Evolutionary conservation across 1,140 invertebrate species (phyloP).

Genomic region (Subanguina moxae): DNA sequence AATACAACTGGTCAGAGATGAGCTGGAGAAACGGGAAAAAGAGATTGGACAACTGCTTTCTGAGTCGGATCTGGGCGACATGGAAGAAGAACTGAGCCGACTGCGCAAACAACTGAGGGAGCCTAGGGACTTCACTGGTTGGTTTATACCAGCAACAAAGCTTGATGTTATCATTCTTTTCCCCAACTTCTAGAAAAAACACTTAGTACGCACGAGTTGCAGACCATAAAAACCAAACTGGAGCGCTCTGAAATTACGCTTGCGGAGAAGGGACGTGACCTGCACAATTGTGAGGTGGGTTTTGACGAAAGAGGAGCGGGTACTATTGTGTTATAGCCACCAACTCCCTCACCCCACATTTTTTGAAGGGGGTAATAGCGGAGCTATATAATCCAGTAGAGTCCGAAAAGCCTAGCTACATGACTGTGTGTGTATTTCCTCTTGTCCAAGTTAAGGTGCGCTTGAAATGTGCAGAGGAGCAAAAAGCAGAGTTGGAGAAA

Average conservation of each 20-base stretch:
- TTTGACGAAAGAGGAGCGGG: no score
- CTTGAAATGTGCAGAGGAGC: constrained; percentile 25
- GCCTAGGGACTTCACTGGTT: constrained; percentile 19
- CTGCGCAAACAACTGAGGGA: constrained; percentile 18
- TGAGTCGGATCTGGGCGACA: constrained; percentile 22
- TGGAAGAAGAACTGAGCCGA: constrained; percentile 28
- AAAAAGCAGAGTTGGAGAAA: constrained; percentile 40
- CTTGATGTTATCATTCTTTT: no score
- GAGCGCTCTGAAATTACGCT: constrained; percentile 40
- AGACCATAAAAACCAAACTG: constrained; percentile 47
- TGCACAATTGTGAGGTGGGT: constrained; percentile 17
- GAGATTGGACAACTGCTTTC: constrained; percentile 26
- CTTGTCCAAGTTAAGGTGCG: constrained; percentile 2
- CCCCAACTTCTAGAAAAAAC: neutral
- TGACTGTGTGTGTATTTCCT: no score
- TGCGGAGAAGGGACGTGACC: constrained; percentile 36
- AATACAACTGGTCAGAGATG: constrained; percentile 19
- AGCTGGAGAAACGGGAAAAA: constrained; percentile 28
- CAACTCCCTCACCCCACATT: no score
- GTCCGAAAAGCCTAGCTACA: no score
- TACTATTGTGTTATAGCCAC: no score
- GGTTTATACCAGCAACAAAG: no score
- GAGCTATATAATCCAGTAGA: no score
- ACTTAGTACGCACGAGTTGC: constrained; percentile 26
- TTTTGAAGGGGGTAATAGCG: no score